Evolutionary conservation across 2,888 invertebrate species (phyloP), one percentile per base, ranked within the genome.

Genomic region (Aromia moschata): DNA sequence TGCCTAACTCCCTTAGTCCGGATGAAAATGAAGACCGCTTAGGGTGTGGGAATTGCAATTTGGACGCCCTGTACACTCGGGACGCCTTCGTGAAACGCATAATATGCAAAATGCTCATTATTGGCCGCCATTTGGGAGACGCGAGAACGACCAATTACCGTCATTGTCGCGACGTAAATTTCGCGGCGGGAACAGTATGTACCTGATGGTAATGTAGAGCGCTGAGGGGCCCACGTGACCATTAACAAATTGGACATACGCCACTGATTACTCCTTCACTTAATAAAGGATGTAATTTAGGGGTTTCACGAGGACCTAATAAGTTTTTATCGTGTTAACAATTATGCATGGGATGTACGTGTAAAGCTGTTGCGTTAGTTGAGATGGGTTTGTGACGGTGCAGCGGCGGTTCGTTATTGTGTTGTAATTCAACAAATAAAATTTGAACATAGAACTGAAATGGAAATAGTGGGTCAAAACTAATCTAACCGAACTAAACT

Each of bases 231-330:
- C 20, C 41, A 25, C 16, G 40, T 30, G 51, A 16, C 25, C 25
- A 38, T 30, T 33, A 20, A 12, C 45, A 54, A 54, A 37, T 54
- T 54, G 54, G 45, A 54, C 37, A 54, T 54, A 45, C 54, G 54
- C 36, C 44, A 51, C 60, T 56, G 60, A 54, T 54, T 54, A 18
- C 54, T 36, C 37, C 43, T 45, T 12, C 20, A 54, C 64, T 45
- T 54, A 45, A 44, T 31, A 52, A 52, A 52, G 40, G 51, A 52
- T 52, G 66, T 47, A 47, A 47, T 47, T 47, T 47, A 47, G 47
- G 18, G 37, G 47, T 36, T 18, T 43, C 18, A 18, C 12, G 43
- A 43, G 43, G 1, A 43, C 12, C 20, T 43, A 43, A 43, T 25
- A 25, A 25, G 25, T 7, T 25, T n/a, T n/a, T 7, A 25, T 25